Evolutionary conservation across 2,888 invertebrate genomes (phyloP).

Genomic region (Hofmannophila pseudospretella): DNA sequence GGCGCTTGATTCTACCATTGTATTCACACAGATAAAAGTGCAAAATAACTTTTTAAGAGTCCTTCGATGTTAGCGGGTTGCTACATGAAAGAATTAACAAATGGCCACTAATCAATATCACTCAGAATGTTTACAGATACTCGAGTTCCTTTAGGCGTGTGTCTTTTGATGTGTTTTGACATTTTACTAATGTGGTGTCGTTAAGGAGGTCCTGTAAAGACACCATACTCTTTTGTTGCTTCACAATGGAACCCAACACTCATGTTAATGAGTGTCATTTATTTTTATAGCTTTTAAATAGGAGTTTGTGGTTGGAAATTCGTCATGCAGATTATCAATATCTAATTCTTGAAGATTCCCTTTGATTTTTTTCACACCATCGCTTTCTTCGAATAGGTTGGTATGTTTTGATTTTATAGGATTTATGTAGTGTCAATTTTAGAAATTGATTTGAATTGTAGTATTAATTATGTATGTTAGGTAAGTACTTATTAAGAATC

Average conservation of each 20-base stretch:
- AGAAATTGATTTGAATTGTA: no score
- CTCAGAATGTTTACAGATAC: conserved; percentile 44
- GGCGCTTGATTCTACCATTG: conserved; percentile 42
- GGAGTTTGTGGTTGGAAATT: conserved; percentile 61
- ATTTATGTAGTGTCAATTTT: no score
- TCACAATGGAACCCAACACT: conserved; percentile 52
- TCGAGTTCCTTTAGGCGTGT: conserved; percentile 47
- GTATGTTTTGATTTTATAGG: no score
- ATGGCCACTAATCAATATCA: conserved; percentile 66
- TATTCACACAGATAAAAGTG: conserved; percentile 37
- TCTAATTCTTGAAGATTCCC: no score
- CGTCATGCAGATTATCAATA: conserved; percentile 52
- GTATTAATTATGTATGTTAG: no score
- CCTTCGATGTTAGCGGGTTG: conserved; percentile 45
- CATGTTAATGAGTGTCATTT: conserved; percentile 69
- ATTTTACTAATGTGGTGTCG: conserved; percentile 72
- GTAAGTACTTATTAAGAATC: no score
- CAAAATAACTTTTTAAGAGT: conserved; percentile 47
- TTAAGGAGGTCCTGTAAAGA: conserved; percentile 56
- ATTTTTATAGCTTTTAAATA: conserved; percentile 72
- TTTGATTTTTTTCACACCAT: no score
- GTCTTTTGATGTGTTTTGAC: conserved; percentile 75
- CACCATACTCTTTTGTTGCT: conserved; percentile 42
- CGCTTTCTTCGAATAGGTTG: no score
- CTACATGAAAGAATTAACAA: conserved; percentile 63